Conservation (phyloP, 2,888 invertebrate species). For the Cerceris rybyensis region DNA sequence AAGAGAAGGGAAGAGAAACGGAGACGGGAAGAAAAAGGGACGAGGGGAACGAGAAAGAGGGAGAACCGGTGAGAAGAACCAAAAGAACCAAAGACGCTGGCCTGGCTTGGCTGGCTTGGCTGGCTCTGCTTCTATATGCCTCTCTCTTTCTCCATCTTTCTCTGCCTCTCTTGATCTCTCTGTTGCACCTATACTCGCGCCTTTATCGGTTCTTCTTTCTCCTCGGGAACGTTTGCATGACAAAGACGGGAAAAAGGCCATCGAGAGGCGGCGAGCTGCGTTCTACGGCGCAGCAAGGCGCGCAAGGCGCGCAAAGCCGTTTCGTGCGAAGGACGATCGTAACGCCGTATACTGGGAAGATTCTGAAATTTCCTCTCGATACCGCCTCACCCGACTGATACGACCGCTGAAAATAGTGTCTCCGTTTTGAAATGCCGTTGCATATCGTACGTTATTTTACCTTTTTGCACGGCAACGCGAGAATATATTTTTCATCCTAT, state of each 20-base stretch:
- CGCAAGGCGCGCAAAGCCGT: constrained; percentile 41
- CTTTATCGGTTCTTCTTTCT: constrained; percentile 15
- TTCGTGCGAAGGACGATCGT: constrained; percentile 52
- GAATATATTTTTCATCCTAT: background rate
- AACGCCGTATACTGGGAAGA: constrained; percentile 61
- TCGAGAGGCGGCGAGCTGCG: constrained; percentile 46
- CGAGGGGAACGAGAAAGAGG: constrained; percentile 28
- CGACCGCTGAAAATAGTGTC: constrained; percentile 40
- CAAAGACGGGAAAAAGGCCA: constrained; percentile 68
- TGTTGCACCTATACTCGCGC: constrained; percentile 10
- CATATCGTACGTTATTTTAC: constrained; percentile 17
- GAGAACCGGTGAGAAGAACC: constrained; percentile 65
- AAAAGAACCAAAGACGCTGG: constrained; percentile 59
- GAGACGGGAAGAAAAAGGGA: constrained; percentile 38
- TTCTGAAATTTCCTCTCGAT: constrained; percentile 47
- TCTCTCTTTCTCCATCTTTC: constrained; percentile 39
- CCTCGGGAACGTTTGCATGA: constrained; percentile 54
- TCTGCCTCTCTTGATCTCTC: constrained; percentile 24
- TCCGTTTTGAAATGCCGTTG: constrained; percentile 22
- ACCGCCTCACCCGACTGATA: constrained; percentile 10
- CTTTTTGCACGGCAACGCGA: constrained; percentile 1
- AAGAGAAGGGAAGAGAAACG: constrained; percentile 35
- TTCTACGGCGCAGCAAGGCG: constrained; percentile 28
- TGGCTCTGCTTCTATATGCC: constrained; percentile 31
- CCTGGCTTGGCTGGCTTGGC: constrained; percentile 51